Base-by-base conservation (phyloP, 2,888 invertebrate species). In the Heliconius charithonia region DNA sequence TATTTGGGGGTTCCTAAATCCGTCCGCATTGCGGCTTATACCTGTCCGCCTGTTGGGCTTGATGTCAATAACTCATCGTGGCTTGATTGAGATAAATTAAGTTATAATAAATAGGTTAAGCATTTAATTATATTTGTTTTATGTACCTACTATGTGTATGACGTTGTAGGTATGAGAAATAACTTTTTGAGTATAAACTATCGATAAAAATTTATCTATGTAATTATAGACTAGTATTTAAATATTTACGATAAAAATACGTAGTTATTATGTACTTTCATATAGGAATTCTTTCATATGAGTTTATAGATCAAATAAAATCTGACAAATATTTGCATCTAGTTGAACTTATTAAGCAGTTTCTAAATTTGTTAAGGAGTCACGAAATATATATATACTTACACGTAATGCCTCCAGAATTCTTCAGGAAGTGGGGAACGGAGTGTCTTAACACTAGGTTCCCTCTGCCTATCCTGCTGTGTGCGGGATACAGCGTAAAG, bases 41-140 rank as follows among this genome's bases (percentile, higher is more conserved):
- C 79, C 80, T 80, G 79, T 83, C 82, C 78, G 78, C 75, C 80
- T 79, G 79, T 81, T 81, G 82, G 82, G 76, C 80, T 80, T 75
- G 84, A 83, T 87, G 88, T 89, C 90, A 90, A 90, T 91, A 89
- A 91, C 89, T 90, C 87, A 91, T 87, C 86, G 87, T 81, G 82
- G 85, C 85, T 86, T 85, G 85, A 86, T 85, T 85, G 87, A 84
- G 83, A 81, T 84, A 84, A 84, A 84, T 84, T n/a, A 32, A 59
- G 32, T 63, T 27, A 27, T 12, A 27, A 4, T 16, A 63, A 63
- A 63, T 4, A 16, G 25, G 13, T 25, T 25, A 10, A 62, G 62
- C 13, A 12, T 63, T 27, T 63, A 63, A 25, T 63, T 25, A 12
- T 4, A 6, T 1, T 62, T 10, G 22, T 9, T 56, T 56, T 22